Evolutionary conservation across 2,888 invertebrate species (phyloP), one percentile per base, ranked within the genome.

Genomic region (Anodontia alba): DNA sequence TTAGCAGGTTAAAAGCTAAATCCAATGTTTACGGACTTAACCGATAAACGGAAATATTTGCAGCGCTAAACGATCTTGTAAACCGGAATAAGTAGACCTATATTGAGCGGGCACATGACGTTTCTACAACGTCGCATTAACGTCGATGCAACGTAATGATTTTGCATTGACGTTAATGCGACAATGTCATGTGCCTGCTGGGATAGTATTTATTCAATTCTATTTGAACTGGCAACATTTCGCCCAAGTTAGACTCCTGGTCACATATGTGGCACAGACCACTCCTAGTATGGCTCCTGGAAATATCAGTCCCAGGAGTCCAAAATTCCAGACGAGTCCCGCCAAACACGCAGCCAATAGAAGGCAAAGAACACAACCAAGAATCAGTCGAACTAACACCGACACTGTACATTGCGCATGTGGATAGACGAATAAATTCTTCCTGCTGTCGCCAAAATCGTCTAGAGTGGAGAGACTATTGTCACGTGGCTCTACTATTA

Each of bases 311-410:
- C 62, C 62, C 5, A 31, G 12, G 29, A 62, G 23, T 62, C 62
- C 62, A 15, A 62, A 62, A 62, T 62, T 62, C 71, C 78, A 80
- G 20, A 66, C 42, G 51, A 86, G 80, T 8, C 82, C 82, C 0
- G 72, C 74, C 20, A 81, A 75, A 66, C 78, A 86, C 0, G 72
- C 54, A 17, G 57, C 33, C 8, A 83, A 51, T 2, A 84, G 62
- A 1, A 62, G 8, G 20, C 66, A 75, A 3, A 84, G 43, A 8
- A 73, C 26, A 23, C 23, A 23, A 29, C 46, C 57, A 36, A 54
- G 31, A 29, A 57, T 29, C 54, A 51, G n/a, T n/a, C 57, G 54
- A 8, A 57, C 54, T 20, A 38, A 5, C 29, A n/a, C 31, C 1
- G 26, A 42, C 10, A 1, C 20, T 3, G 36, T 20, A 12, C 46